Conservation (phyloP, 2,888 invertebrate genomes). For the Drosophila melanosoma region DNA sequence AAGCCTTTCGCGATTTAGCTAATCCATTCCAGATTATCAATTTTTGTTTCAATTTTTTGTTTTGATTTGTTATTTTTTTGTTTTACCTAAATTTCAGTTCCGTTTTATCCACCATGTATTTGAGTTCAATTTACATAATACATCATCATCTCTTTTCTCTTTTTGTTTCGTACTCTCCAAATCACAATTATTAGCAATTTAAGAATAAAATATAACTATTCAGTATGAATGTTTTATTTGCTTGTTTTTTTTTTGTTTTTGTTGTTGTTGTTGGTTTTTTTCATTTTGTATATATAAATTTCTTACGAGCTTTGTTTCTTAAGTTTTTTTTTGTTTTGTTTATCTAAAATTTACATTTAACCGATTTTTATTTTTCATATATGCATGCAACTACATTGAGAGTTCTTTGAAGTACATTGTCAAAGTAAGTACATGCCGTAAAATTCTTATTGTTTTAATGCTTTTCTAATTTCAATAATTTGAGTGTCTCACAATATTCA, state of each 20-base stretch:
- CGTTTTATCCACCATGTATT: conserved; percentile 63
- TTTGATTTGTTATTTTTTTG: conserved; percentile 39
- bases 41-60: conserved; percentile 46
- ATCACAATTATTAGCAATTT: conserved; percentile 82
- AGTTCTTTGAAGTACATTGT: conserved; percentile 36
- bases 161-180: conserved; percentile 78
- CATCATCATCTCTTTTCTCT: conserved; percentile 36
- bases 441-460: conserved; percentile 26
- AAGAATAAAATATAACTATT: conserved; percentile 79
- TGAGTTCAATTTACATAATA: conserved; percentile 63
- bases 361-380: conserved; percentile 21
- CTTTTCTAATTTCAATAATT: conserved; percentile 19
- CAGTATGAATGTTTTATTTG: conserved; percentile 51
- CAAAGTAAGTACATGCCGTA: conserved; percentile 36
- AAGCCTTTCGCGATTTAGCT: conserved; percentile 61
- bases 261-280: conserved; percentile 15
- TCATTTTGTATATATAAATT: conserved; percentile 49
- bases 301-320: conserved; percentile 45
- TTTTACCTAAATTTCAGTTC: conserved; percentile 75
- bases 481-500: conserved; percentile 55
- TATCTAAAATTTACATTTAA: conserved; percentile 63
- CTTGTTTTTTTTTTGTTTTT: conserved; percentile 17
- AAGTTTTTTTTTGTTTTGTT: no score
- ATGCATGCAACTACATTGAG: conserved; percentile 50
- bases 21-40: conserved; percentile 62